Percentiles rank a stretch among this genome's conserved stretches.
Evolutionary conservation across 92 coral and sea anemone genomes (phyloP).

Genomic region (Isaurus tuberculatus): DNA sequence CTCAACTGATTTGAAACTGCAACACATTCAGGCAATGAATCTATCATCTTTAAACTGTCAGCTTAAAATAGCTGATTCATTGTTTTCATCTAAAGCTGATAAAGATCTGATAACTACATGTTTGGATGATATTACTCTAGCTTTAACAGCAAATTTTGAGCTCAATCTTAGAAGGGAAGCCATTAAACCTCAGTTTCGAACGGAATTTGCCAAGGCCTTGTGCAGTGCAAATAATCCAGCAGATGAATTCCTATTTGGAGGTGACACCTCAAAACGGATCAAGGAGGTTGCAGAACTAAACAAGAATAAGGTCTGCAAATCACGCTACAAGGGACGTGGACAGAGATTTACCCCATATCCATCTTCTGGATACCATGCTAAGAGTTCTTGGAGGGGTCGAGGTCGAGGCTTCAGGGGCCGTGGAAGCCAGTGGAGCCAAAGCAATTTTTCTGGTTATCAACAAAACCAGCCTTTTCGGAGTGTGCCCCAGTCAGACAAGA

Average conservation of each 20-base stretch:
- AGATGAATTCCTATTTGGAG: conserved; percentile 64
- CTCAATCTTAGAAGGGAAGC: conserved; percentile 58
- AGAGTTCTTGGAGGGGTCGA: conserved; percentile 12
- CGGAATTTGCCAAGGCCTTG: conserved; percentile 65
- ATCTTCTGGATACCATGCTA: conserved; percentile 20
- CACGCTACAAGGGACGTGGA: conserved; percentile 28
- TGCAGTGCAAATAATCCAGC: conserved; percentile 59
- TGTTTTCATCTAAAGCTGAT: conserved; percentile 37
- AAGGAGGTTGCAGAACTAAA: conserved; percentile 60
- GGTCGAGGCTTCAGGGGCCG: conserved; percentile 30
- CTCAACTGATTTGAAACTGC: conserved; percentile 37
- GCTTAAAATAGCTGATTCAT: conserved; percentile 49
- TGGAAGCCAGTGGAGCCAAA: conserved; percentile 6
- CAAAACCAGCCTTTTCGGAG: conserved; percentile 40
- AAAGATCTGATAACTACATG: conserved; percentile 56
- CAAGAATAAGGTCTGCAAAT: conserved; percentile 56
- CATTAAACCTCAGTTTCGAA: conserved; percentile 55
- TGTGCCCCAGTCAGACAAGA: conserved; percentile 59
- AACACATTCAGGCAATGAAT: conserved; percentile 32
- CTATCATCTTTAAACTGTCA: conserved; percentile 55
- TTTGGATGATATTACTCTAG: conserved; percentile 59
- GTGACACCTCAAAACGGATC: conserved; percentile 61
- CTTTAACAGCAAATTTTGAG: conserved; percentile 54
- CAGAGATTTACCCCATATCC: conserved; percentile 39
- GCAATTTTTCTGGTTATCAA: conserved; percentile 25